A percentile compares a stretch with the other conserved stretches of the same genome.
These are phyloP conservation scores for Atrichornis clamosus DNA, from an alignment of 2,113 vertebrate species.

Conservation along the genomic window DNA sequence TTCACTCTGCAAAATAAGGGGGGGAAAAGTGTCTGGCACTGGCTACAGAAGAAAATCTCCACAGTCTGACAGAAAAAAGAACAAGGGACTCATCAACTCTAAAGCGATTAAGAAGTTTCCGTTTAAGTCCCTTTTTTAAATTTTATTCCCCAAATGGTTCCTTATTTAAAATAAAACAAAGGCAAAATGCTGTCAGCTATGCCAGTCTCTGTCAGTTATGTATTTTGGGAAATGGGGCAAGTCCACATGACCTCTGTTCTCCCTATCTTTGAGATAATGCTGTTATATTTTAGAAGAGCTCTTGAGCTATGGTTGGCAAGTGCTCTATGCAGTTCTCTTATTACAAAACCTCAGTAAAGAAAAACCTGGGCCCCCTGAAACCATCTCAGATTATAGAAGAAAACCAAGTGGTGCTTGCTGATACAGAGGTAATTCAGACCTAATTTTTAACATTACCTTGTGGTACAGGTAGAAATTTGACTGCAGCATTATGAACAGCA, in stretches of 20 bases:
- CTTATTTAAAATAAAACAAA: background rate
- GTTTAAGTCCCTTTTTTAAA: background rate
- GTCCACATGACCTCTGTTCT: background rate
- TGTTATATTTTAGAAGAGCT: background rate
- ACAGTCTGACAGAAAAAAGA: background rate
- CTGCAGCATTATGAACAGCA: background rate
- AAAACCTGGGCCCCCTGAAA: background rate
- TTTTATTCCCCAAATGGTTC: background rate
- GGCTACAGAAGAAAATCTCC: background rate
- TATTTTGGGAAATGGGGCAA: background rate
- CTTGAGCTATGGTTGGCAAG: background rate
- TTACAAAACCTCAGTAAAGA: background rate
- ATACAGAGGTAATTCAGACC: background rate
- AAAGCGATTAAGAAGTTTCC: background rate
- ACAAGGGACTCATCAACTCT: background rate
- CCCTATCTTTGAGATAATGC: background rate
- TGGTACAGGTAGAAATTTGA: background rate
- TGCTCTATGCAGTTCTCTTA: background rate
- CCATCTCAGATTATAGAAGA: background rate
- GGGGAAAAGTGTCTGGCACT: background rate
- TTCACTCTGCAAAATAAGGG: background rate
- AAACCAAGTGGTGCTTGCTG: background rate
- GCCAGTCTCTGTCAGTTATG: background rate
- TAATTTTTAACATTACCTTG: background rate
- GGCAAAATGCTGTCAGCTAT: background rate